Base-by-base conservation (phyloP, 2,888 invertebrate genomes). In the Ectemnius lituratus region DNA sequence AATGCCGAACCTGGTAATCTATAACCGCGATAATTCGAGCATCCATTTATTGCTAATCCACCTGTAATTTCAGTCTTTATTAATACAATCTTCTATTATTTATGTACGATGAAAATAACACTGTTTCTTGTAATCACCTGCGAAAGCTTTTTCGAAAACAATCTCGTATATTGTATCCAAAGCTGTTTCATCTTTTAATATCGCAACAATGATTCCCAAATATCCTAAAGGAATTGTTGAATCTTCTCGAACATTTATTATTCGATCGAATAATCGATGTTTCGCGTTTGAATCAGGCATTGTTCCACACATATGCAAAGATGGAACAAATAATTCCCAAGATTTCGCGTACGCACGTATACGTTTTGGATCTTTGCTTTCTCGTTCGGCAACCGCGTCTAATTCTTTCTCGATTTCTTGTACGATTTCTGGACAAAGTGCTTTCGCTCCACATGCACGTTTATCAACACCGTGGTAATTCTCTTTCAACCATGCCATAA, bases 161-260 rank as follows among this genome's bases (percentile, higher is more conserved):
- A 98, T 93, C 80, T 97, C 97, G 87, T 95, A 96, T 67, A 95
- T 92, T 0, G 92, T 92, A 56, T 94, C 94, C 0, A 92, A 90
- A 65, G 92, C 92, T 63, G 92, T 93, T 86, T 92, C 95, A 1
- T 83, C 81, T 67, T 89, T 91, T 68, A 93, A 91, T 8, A 95
- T 92, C 0, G 94, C 97, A n/a, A 97, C 94, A 0, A 99, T 92
- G 0, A 97, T 98, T 37, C 99, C 99, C 76, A 94, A 93, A 11
- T 94, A 92, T 0, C 98, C 98, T 4, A 96, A 90, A 0, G 98
- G 98, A 16, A 97, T 96, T 0, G 95, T 93, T 86, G 94, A 95
- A 65, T 94, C 94, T 46, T 94, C 93, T 45, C 95, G 93, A 0
- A 96, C 94, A 87, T 95, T 94, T 4, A 98, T 94, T 60, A 99